These are phyloP conservation scores for Magallana angulata DNA, from an alignment of 1,140 invertebrate species.

Conservation along the genomic window DNA sequence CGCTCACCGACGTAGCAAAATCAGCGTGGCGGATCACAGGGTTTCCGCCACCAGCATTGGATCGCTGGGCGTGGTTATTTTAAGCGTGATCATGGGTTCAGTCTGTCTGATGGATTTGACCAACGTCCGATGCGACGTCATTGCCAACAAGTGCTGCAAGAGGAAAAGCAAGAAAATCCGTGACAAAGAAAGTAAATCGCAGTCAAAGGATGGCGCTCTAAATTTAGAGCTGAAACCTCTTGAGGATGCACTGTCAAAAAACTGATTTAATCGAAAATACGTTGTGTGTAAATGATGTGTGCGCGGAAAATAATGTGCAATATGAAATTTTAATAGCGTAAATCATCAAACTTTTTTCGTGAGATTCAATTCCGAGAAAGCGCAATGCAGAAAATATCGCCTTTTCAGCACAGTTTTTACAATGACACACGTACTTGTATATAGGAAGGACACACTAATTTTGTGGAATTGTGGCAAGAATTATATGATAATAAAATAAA, in stretches of 20 bases:
- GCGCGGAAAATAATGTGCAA: too few relatives aligned
- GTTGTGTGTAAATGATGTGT: background rate
- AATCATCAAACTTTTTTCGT: too few relatives aligned
- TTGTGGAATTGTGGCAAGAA: too few relatives aligned
- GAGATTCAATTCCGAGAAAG: too few relatives aligned
- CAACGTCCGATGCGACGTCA: background rate
- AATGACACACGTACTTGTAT: too few relatives aligned
- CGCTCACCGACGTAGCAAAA: constrained; percentile 46
- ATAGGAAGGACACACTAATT: too few relatives aligned
- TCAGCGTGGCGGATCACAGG: constrained; percentile 45
- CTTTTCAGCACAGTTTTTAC: too few relatives aligned
- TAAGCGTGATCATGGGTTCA: constrained; percentile 38
- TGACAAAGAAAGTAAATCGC: background rate
- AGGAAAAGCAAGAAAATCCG: background rate
- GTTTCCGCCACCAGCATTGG: constrained; percentile 49
- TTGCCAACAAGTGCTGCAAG: background rate
- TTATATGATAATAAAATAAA: too few relatives aligned
- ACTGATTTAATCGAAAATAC: background rate
- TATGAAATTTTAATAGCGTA: too few relatives aligned
- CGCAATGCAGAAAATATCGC: too few relatives aligned
- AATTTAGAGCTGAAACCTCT: background rate
- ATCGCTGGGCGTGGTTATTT: constrained; percentile 42
- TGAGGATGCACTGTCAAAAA: background rate
- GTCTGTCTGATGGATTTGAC: constrained; percentile 49
- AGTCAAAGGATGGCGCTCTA: background rate